Base-by-base conservation (phyloP, 2,888 invertebrate genomes). In the Drosophila suboccidentalis region DNA sequence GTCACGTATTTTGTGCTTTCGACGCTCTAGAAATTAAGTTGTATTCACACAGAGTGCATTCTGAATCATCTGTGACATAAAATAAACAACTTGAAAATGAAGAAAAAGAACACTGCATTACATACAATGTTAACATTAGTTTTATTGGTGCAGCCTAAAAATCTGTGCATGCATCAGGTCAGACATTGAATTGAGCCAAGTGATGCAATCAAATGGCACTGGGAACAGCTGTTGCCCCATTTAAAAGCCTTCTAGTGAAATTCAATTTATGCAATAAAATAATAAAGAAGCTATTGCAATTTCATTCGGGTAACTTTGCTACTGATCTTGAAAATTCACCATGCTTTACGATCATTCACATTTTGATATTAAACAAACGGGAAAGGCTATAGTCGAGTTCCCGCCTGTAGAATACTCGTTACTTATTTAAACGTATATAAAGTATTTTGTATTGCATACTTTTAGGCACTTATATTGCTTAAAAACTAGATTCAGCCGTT, bases 31-130 rank as follows among this genome's bases (percentile, higher is more conserved):
- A 46, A 46, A 22, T 26, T 46, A 26, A 17, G 10, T 43, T 19
- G 19, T 43, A 11, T 19, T 43, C 11, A 1, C 5, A 9, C 6
- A 36, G n/a, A 50, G 4, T 17, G 22, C 46, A 44, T 29, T 3
- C 46, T 55, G 55, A 55, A 22, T 71, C 72, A 64, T 46, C 10
- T 19, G 29, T 4, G n/a, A 4, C 9, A 38, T 13, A 51, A n/a
- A n/a, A 19, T 22, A 9, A 22, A 2, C 19, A 13, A n/a, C 36
- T 36, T 51, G 2, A 11, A n/a, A 22, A 43, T 43, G 22, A 22
- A 26, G n/a, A 26, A 26, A 26, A 26, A 26, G 26, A 19, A 13
- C 19, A 43, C 5, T 13, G 19, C 43, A 43, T 41, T 5, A 41
- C 10, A 15, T 17, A 17, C 41, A 17, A 50, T 50, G 36, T 43